Evolutionary conservation across 2,797 vertebrate genomes (phyloP).

Genomic region (Liparis tanakae): DNA sequence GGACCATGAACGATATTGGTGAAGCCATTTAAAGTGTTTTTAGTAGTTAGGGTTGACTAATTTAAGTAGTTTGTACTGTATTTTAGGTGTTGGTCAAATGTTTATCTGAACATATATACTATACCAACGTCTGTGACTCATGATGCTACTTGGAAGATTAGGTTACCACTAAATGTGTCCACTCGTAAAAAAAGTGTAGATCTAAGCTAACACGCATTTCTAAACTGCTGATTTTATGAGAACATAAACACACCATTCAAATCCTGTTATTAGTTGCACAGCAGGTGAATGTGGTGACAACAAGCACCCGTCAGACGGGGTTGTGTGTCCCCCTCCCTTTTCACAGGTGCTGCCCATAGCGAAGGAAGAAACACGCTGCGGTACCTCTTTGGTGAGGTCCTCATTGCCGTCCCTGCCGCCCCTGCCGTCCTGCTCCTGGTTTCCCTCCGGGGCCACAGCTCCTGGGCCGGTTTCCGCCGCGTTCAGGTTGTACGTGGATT

Average conservation of each 20-base stretch:
- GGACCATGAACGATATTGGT: conserved; percentile 2
- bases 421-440: conserved; percentile 82
- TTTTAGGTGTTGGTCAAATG: not conserved
- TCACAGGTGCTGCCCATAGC: conserved; percentile 10
- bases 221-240: not conserved
- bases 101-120: not conserved
- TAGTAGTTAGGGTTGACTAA: not conserved
- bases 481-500: conserved; percentile 88
- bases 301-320: not conserved
- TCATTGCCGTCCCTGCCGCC: conserved; percentile 82
- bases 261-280: not conserved
- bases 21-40: conserved; percentile 4
- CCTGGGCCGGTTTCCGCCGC: conserved; percentile 89
- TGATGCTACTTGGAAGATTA: not conserved
- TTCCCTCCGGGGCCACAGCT: conserved; percentile 92
- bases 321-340: not conserved
- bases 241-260: not conserved
- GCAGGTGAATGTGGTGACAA: not conserved
- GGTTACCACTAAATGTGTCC: not conserved
- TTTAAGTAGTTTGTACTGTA: not conserved
- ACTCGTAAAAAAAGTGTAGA: not conserved
- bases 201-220: not conserved
- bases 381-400: conserved; percentile 98
- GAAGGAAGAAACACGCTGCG: conserved; percentile 9
- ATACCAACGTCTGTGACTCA: not conserved